Evolutionary conservation across 2,797 vertebrate genomes (phyloP).

Genomic region (Lepus oiostolus): DNA sequence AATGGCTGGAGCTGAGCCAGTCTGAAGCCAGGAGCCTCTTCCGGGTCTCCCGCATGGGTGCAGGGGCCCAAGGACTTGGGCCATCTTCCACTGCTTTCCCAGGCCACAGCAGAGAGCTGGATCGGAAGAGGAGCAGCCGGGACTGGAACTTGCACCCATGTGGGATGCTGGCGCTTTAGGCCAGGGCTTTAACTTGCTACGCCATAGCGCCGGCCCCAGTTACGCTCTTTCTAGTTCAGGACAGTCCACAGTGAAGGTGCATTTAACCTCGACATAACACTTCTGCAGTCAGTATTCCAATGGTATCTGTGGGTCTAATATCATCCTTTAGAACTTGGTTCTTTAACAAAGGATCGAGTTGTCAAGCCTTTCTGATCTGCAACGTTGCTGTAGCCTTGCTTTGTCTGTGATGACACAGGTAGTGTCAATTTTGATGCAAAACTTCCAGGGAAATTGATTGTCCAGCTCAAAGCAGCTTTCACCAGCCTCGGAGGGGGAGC

Average conservation of each 20-base stretch:
- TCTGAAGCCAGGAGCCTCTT: too few relatives aligned
- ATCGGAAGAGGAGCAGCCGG: too few relatives aligned
- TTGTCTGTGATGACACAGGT: background rate
- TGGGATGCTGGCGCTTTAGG: too few relatives aligned
- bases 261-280: background rate
- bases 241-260: background rate
- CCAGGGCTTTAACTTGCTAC: too few relatives aligned
- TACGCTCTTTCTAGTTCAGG: background rate
- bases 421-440: background rate
- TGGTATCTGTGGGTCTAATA: background rate
- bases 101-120: too few relatives aligned
- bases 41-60: too few relatives aligned
- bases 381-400: background rate
- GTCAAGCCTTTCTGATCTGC: background rate
- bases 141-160: too few relatives aligned
- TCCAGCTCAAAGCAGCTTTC: conserved; percentile 35
- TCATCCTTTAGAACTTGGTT: conserved; percentile 25
- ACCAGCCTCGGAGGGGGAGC: background rate
- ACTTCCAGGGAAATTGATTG: conserved; percentile 24
- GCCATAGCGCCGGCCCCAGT: too few relatives aligned
- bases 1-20: too few relatives aligned
- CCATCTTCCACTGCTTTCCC: too few relatives aligned
- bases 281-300: background rate
- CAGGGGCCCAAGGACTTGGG: too few relatives aligned
- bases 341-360: background rate